Evolutionary conservation across 2,113 vertebrate genomes (phyloP).

Genomic region (Phylloscopus trochiloides): DNA sequence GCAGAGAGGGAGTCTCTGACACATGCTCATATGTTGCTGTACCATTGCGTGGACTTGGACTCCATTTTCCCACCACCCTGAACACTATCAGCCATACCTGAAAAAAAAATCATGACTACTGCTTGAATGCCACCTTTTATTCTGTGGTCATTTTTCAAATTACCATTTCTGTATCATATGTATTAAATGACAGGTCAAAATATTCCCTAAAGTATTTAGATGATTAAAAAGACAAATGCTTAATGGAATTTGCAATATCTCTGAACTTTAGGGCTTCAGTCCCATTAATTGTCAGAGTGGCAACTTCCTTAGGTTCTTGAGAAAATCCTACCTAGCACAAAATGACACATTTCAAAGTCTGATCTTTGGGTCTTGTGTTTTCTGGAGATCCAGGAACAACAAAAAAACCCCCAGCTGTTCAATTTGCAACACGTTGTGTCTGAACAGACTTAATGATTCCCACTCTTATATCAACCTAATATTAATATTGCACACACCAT

Average conservation of each 20-base stretch:
- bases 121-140: not conserved
- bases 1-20: not conserved
- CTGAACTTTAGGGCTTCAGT: not conserved
- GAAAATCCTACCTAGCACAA: not conserved
- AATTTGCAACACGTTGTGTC: not conserved
- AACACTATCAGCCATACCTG: not conserved
- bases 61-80: not conserved
- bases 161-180: not conserved
- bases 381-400: not conserved
- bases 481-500: not conserved
- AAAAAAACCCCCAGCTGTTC: not conserved
- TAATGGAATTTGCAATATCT: not conserved
- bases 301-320: not conserved
- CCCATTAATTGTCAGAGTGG: not conserved
- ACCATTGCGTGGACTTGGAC: not conserved
- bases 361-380: not conserved
- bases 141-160: not conserved
- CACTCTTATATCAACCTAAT: not conserved
- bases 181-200: not conserved
- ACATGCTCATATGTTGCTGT: not conserved
- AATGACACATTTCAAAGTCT: not conserved
- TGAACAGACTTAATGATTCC: not conserved
- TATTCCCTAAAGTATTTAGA: not conserved
- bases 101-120: not conserved
- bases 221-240: not conserved